phyloP scores from a whole-genome alignment of 2,888 invertebrate species.

The Helicoverpa assulta region DNA sequence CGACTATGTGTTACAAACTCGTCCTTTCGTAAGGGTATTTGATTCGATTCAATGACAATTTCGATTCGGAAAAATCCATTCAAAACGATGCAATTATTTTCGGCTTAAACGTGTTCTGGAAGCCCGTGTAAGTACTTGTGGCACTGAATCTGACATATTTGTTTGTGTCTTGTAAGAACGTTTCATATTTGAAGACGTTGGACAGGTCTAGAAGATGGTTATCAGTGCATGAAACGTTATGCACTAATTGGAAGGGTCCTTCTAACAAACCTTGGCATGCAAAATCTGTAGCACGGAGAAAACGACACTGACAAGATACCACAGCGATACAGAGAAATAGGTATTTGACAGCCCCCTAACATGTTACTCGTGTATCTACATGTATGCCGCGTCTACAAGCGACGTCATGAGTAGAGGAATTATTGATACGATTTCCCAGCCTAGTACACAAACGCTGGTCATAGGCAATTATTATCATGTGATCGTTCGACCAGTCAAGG shows the following conservation, averaged over 20 bases:
- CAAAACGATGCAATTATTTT: slow-evolving; percentile 42
- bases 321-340: not conserved
- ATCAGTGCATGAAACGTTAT: slow-evolving; percentile 45
- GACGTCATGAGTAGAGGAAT: slow-evolving; percentile 17
- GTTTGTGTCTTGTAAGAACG: not conserved
- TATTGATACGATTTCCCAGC: slow-evolving; percentile 33
- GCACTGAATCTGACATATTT: not conserved
- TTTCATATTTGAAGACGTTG: slow-evolving; percentile 15
- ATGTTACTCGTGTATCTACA: not conserved
- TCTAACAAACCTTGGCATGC: slow-evolving; percentile 22
- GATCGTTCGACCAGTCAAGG: slow-evolving; percentile 27
- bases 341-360: not conserved
- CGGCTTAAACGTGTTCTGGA: slow-evolving; percentile 21
- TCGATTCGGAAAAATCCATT: slow-evolving; percentile 21
- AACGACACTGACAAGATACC: not conserved
- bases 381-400: not conserved
- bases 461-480: slow-evolving; percentile 23
- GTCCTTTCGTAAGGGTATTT: slow-evolving; percentile 35
- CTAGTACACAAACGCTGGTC: slow-evolving; percentile 11
- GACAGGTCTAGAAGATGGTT: slow-evolving; percentile 6
- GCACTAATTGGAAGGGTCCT: slow-evolving; percentile 45
- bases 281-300: slow-evolving; percentile 7
- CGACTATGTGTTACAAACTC: slow-evolving; percentile 30
- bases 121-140: slow-evolving; percentile 1
- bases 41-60: slow-evolving; percentile 35